Percentiles rank a stretch among this genome's conserved stretches.
Evolutionary conservation across 2,888 invertebrate species (phyloP).

Genomic region (Ametastegia equiseti): DNA sequence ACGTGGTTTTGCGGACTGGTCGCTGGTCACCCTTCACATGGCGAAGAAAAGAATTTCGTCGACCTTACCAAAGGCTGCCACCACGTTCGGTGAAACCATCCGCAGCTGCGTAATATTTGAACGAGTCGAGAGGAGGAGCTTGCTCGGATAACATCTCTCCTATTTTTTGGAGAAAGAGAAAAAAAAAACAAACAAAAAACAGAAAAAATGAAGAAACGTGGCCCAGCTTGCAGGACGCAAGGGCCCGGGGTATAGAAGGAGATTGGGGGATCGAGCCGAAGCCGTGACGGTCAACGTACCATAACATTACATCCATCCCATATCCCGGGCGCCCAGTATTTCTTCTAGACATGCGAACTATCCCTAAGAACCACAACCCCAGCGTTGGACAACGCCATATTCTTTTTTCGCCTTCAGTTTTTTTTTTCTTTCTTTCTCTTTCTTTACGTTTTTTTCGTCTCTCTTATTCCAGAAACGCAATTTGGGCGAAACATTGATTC

Average conservation of each 20-base stretch:
- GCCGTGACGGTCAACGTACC: slow-evolving; percentile 74
- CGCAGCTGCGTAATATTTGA: slow-evolving; percentile 28
- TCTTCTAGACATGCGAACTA: slow-evolving; percentile 67
- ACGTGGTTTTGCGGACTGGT: slow-evolving; percentile 14
- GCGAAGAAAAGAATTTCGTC: not conserved
- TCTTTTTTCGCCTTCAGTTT: not conserved
- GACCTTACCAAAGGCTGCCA: not conserved
- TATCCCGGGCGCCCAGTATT: slow-evolving; percentile 65
- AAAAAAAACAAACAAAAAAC: no score
- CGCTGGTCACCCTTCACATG: not conserved
- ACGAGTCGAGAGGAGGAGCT: slow-evolving; percentile 31
- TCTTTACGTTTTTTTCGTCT: no score
- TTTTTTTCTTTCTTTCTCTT: not conserved
- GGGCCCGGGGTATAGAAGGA: slow-evolving; percentile 48
- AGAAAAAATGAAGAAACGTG: slow-evolving; percentile 44
- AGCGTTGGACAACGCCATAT: slow-evolving; percentile 29
- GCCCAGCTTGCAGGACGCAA: slow-evolving; percentile 46
- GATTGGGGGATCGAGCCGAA: slow-evolving; percentile 41
- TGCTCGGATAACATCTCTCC: slow-evolving; percentile 27
- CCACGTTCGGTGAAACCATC: slow-evolving; percentile 10
- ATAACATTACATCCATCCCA: slow-evolving; percentile 73
- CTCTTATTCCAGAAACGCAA: slow-evolving; percentile 36
- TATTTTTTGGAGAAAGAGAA: slow-evolving; percentile 27
- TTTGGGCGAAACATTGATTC: slow-evolving; percentile 44
- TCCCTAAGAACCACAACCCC: slow-evolving; percentile 51